Evolutionary conservation across 2,888 invertebrate genomes (phyloP).

Genomic region (Trachelus troglodyta): DNA sequence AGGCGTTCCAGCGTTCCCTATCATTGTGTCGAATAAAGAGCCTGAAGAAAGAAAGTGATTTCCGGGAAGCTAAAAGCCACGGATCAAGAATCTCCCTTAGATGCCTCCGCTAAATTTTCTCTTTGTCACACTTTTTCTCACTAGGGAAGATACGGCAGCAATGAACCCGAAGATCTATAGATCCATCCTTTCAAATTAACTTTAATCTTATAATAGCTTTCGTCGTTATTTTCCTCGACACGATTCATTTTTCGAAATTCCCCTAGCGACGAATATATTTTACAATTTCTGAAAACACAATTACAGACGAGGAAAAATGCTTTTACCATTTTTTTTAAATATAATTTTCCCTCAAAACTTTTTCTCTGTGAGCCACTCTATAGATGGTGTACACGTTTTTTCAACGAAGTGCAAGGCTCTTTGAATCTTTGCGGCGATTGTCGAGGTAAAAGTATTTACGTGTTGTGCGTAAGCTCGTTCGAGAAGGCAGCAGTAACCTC

Average conservation of each 20-base stretch:
- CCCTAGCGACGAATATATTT: neutral
- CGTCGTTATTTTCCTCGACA: neutral
- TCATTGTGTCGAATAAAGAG: slow-evolving; percentile 30
- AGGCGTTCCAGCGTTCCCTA: slow-evolving; percentile 16
- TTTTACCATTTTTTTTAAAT: neutral
- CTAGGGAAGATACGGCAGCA: neutral
- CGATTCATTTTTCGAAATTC: neutral
- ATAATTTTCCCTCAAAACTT: neutral
- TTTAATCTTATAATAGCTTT: neutral
- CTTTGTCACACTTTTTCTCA: slow-evolving; percentile 14
- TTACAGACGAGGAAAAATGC: neutral
- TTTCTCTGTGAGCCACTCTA: neutral
- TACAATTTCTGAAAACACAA: neutral
- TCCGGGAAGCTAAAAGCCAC: slow-evolving; percentile 63
- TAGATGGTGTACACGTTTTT: neutral
- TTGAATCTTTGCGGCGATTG: neutral
- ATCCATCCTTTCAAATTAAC: neutral
- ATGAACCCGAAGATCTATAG: neutral
- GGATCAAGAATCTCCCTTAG: slow-evolving; percentile 53
- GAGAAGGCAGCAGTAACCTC: neutral
- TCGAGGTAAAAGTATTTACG: neutral
- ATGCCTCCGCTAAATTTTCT: neutral
- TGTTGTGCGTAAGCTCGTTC: neutral
- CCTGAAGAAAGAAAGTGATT: slow-evolving; percentile 61
- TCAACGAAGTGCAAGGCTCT: neutral